A percentile compares a stretch with the other conserved stretches of the same genome.
Conservation (phyloP, 2,113 vertebrate genomes). For the Cichladusa arquata region DNA sequence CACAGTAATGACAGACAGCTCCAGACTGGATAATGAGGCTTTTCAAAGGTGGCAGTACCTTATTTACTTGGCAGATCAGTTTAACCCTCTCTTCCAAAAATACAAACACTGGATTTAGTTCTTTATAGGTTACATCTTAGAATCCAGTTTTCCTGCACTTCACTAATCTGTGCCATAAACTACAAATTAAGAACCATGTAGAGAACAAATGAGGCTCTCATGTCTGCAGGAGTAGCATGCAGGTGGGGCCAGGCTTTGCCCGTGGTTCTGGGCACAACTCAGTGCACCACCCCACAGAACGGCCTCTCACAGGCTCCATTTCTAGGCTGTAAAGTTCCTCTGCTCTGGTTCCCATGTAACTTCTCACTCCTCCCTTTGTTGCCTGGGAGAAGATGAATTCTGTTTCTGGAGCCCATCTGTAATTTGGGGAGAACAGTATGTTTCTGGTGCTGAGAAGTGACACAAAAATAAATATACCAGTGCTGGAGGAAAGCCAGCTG, state of each 20-base stretch:
- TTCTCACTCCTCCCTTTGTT: not conserved
- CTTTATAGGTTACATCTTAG: not conserved
- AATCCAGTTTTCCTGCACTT: not conserved
- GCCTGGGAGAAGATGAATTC: not conserved
- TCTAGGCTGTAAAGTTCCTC: not conserved
- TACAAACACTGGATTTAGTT: not conserved
- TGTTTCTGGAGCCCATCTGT: not conserved
- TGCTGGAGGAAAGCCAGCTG: not conserved
- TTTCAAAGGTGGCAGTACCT: not conserved
- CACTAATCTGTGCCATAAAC: not conserved
- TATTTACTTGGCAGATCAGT: not conserved
- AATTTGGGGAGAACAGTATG: not conserved
- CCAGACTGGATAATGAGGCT: not conserved
- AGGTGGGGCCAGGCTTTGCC: not conserved
- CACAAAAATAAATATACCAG: not conserved
- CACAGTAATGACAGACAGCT: not conserved
- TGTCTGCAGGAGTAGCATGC: not conserved
- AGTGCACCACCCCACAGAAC: rapidly evolving
- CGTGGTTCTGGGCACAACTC: not conserved
- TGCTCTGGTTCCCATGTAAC: not conserved
- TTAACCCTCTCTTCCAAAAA: not conserved
- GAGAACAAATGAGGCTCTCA: not conserved
- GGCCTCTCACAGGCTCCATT: not conserved
- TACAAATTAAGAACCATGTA: rapidly evolving
- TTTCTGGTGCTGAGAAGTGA: not conserved